A percentile compares a stretch with the other conserved stretches of the same genome.
phyloP scores from a whole-genome alignment of 2,797 vertebrate genomes.

The Lagocephalus sceleratus region DNA sequence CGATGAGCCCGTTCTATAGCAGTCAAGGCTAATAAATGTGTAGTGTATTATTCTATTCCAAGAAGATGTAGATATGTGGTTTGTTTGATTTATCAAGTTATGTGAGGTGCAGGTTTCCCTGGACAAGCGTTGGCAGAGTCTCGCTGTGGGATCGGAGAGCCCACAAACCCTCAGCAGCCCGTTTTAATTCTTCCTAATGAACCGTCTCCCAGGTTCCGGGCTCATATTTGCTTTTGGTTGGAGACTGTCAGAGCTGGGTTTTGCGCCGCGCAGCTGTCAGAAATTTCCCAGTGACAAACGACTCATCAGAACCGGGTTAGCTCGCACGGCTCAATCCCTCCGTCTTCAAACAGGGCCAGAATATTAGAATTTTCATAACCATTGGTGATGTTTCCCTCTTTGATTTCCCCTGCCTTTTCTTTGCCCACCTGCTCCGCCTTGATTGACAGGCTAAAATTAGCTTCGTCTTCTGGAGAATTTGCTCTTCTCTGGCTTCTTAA shows the following conservation, averaged over 20 bases:
- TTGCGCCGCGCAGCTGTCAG: constrained; percentile 28
- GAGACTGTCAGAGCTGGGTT: constrained; percentile 36
- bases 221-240: constrained; percentile 30
- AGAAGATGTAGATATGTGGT: too few species aligned
- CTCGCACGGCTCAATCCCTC: constrained; percentile 9
- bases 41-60: too few species aligned
- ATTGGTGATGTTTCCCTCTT: constrained; percentile 1
- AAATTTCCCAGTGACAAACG: constrained; percentile 30
- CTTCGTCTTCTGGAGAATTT: too few species aligned
- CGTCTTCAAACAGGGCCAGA: constrained; percentile 1
- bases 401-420: constrained; percentile 10
- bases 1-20: too few species aligned
- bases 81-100: too few species aligned
- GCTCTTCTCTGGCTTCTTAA: too few species aligned
- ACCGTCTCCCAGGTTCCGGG: constrained; percentile 11
- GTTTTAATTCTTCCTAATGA: constrained; percentile 34
- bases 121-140: constrained; percentile 11
- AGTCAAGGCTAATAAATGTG: too few species aligned
- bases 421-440: constrained; percentile 12
- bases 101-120: neutral
- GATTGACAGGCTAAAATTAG: too few species aligned
- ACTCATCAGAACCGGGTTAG: constrained; percentile 21
- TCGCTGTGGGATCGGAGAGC: constrained; percentile 18
- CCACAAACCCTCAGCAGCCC: constrained; percentile 21
- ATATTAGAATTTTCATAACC: constrained; percentile 41